These are phyloP conservation scores for Calliphora vicina DNA, from an alignment of 1,140 invertebrate species.

Conservation along the genomic window DNA sequence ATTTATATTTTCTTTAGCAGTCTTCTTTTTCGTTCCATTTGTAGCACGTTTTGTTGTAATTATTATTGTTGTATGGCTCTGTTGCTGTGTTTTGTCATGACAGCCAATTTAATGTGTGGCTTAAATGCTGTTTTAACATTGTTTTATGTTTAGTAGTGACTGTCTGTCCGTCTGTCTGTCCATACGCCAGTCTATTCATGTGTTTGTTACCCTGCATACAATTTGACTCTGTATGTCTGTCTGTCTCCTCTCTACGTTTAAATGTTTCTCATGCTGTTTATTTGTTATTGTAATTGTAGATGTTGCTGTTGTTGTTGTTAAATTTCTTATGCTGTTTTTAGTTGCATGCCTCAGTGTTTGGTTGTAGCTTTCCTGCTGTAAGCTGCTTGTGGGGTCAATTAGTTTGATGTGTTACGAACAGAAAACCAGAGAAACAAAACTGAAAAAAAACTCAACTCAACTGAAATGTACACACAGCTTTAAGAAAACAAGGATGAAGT, in stretches of 20 bases:
- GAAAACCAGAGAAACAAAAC: not conserved
- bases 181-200: not conserved
- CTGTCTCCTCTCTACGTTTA: constrained; percentile 7
- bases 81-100: constrained; percentile 32
- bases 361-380: constrained; percentile 24
- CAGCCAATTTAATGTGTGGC: constrained; percentile 26
- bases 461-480: no score
- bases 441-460: not conserved
- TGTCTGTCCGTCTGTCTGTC: not conserved
- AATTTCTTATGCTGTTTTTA: constrained; percentile 2
- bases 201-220: no score
- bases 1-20: not conserved
- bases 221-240: not conserved
- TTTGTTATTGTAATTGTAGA: not conserved
- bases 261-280: not conserved
- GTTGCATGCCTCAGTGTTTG: not conserved
- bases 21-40: constrained; percentile 15
- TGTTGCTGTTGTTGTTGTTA: not conserved
- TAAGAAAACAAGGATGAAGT: constrained; percentile 7
- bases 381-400: constrained; percentile 32
- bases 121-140: constrained; percentile 34
- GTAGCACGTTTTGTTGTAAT: constrained; percentile 26
- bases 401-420: constrained; percentile 27
- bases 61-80: constrained; percentile 26
- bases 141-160: constrained; percentile 16